A percentile compares a stretch with the other conserved stretches of the same genome.
These are phyloP conservation scores for Sinelater perroti DNA, from an alignment of 2,888 invertebrate genomes.

Conservation along the genomic window DNA sequence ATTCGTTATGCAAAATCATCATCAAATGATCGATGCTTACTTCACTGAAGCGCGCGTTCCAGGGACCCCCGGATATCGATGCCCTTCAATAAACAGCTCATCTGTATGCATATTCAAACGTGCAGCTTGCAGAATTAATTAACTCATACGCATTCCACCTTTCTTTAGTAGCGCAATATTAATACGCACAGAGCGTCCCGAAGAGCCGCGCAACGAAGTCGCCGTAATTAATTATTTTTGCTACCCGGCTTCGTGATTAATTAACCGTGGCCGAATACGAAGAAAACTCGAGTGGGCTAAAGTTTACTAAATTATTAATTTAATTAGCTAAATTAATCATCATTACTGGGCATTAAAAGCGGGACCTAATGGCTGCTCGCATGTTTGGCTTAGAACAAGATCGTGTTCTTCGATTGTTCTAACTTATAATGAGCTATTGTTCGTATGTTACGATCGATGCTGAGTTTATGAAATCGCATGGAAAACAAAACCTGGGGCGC, in stretches of 20 bases:
- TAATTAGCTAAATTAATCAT: constrained; percentile 11
- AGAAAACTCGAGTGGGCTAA: constrained; percentile 16
- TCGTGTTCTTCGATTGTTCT: constrained; percentile 4
- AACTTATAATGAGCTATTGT: constrained; percentile 1
- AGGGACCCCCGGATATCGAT: constrained; percentile 5
- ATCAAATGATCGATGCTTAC: constrained; percentile 6
- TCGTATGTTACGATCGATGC: not conserved
- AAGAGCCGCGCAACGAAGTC: constrained; percentile 9
- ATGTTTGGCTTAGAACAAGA: constrained; percentile 1
- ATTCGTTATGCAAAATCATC: not conserved
- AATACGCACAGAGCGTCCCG: constrained; percentile 7
- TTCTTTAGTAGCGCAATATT: constrained; percentile 16
- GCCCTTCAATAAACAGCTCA: constrained; percentile 15
- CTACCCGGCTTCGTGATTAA: constrained; percentile 12
- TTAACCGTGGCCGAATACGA: constrained; percentile 11
- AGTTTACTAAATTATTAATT: constrained; percentile 18
- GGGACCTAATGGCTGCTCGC: constrained; percentile 2
- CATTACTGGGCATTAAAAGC: not conserved
- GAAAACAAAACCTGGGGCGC: too few relatives aligned
- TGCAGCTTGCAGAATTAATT: constrained; percentile 19
- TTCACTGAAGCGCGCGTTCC: not conserved
- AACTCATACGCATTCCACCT: constrained; percentile 15
- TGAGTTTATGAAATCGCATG: too few relatives aligned
- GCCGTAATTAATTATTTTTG: constrained; percentile 18
- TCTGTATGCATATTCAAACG: constrained; percentile 19